Evolutionary conservation across 23 tunicate species (phyloP).

Genomic region (Styela clava): DNA sequence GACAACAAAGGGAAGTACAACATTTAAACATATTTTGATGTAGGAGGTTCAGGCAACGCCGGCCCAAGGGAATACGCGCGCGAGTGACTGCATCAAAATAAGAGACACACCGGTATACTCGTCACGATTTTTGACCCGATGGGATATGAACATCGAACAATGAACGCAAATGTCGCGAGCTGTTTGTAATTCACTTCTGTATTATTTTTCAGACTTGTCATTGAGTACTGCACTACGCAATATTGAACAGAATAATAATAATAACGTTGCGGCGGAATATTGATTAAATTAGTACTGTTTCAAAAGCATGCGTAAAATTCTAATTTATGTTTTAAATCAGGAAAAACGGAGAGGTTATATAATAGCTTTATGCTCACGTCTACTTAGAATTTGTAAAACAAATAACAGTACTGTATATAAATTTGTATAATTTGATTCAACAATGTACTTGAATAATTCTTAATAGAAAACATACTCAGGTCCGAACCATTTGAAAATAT

Average conservation of each 20-base stretch:
- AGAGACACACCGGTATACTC: not conserved
- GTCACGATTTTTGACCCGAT: not conserved
- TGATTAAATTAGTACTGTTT: not conserved
- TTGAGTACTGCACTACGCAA: not conserved
- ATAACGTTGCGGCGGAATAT: not conserved
- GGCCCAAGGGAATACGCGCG: not conserved
- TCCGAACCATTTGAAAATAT: too few species aligned
- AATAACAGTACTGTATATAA: too few species aligned
- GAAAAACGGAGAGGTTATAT: too few species aligned
- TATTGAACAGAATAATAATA: not conserved
- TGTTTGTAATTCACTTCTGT: too few species aligned
- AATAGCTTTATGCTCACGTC: too few species aligned
- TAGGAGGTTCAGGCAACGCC: not conserved
- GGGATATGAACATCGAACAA: not conserved
- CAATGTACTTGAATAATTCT: too few species aligned
- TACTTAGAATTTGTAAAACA: too few species aligned
- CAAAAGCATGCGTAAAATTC: not conserved
- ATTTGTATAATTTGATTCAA: too few species aligned
- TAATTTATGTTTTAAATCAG: not conserved
- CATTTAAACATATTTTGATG: not conserved
- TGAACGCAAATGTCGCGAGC: not conserved
- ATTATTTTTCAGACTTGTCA: not conserved
- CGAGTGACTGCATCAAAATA: not conserved
- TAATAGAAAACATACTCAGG: too few species aligned
- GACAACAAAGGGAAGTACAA: not conserved